These are phyloP conservation scores for Heliconius cydno DNA, from an alignment of 2,888 invertebrate genomes.

Conservation along the genomic window DNA sequence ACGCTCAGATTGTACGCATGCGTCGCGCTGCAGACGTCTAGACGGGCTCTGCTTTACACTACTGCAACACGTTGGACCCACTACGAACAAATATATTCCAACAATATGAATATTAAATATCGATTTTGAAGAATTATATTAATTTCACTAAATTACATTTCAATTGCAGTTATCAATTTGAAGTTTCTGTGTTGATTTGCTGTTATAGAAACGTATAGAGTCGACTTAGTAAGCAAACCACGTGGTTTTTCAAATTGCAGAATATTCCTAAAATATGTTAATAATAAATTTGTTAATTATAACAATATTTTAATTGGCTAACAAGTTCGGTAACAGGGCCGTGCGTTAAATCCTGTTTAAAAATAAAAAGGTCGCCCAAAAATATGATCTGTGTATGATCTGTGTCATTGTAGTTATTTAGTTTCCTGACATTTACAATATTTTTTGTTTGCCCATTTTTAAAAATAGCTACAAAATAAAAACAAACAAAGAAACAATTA, in stretches of 20 bases:
- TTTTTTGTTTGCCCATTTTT: not conserved
- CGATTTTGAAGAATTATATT: not conserved
- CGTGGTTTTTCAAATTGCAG: not conserved
- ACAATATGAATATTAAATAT: slow-evolving; percentile 11
- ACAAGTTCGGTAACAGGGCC: too few relatives aligned
- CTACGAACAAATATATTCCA: slow-evolving; percentile 28
- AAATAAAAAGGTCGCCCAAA: too few relatives aligned
- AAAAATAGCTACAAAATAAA: not conserved
- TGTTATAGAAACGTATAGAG: not conserved
- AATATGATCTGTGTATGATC: too few relatives aligned
- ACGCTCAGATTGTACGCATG: slow-evolving; percentile 56
- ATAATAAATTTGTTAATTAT: not conserved
- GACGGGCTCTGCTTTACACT: slow-evolving; percentile 60
- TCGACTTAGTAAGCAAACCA: not conserved
- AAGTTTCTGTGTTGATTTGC: not conserved
- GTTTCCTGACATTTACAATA: not conserved
- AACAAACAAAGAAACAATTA: not conserved
- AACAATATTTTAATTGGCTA: too few relatives aligned
- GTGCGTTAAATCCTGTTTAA: too few relatives aligned
- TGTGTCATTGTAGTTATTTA: too few relatives aligned
- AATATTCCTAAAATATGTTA: not conserved
- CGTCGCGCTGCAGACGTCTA: slow-evolving; percentile 70
- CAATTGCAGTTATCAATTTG: not conserved
- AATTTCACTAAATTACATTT: not conserved
- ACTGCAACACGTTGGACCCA: slow-evolving; percentile 47